Percentiles rank a stretch among this genome's conserved stretches.
These are phyloP conservation scores for Ctenochaetus hawaiiensis DNA, from an alignment of 2,797 vertebrate species.

Conservation along the genomic window DNA sequence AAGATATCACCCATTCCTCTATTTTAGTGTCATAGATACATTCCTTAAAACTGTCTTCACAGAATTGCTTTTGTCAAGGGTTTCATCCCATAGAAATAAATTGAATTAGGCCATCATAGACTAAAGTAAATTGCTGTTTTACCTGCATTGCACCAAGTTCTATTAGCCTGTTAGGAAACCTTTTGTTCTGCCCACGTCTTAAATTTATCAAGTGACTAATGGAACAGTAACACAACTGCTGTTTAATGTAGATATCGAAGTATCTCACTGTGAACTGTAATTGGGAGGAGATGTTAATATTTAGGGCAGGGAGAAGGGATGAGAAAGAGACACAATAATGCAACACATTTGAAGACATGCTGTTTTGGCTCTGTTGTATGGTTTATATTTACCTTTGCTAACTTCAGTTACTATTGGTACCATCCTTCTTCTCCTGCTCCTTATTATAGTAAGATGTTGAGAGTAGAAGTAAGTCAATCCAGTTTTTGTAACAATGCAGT, in stretches of 20 bases:
- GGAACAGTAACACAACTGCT: background rate
- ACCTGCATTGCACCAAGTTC: background rate
- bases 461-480: constrained; percentile 6
- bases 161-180: background rate
- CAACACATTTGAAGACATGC: background rate
- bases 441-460: constrained; percentile 18
- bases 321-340: background rate
- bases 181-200: background rate
- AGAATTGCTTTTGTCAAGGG: background rate
- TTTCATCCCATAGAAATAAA: background rate
- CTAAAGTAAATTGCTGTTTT: background rate
- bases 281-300: constrained; percentile 8
- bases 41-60: background rate
- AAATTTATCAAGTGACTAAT: background rate
- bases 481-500: constrained; percentile 14
- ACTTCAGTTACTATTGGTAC: background rate
- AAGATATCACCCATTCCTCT: background rate
- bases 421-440: background rate
- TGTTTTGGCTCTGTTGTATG: background rate
- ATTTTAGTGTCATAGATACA: background rate
- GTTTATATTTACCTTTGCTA: background rate
- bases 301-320: background rate
- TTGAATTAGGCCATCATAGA: background rate
- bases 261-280: too few species aligned
- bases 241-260: too few species aligned